Evolutionary conservation across 2,888 invertebrate species (phyloP), one percentile per base, ranked within the genome.

Genomic region (Dusona sp.): DNA sequence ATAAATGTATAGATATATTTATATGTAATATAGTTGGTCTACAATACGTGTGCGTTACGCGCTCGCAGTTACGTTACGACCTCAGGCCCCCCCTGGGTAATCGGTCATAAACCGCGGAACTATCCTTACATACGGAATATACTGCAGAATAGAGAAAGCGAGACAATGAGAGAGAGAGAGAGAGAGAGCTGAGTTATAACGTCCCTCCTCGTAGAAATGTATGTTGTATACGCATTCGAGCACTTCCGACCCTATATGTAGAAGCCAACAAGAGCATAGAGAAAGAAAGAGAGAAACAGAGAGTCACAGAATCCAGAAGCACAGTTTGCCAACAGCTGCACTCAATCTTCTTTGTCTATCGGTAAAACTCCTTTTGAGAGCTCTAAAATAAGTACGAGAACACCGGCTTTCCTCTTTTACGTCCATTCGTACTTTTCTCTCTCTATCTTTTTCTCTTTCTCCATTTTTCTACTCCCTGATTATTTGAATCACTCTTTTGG

Each of bases 281-380:
- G 72, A 78, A 25, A 57, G 67, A 42, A 29, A 33, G 77, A 42
- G 64, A 38, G 72, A 81, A 70, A 51, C 75, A 75, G 42, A 29
- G 54, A 80, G 73, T 57, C 33, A 45, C 77, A 64, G 48, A 82
- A 85, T 70, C 67, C 83, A 81, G 81, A 81, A 84, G 86, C 81
- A 83, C 38, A 73, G 84, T 75, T 75, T 48, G 64, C 77, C 89
- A 87, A 90, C 93, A 92, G 91, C 92, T 93, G 92, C 92, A 89
- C 90, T 92, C 92, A 90, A 92, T 92, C 92, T 93, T 92, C 92
- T 92, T 92, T 92, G 92, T 93, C 92, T 91, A 93, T 92, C 89
- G 91, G 89, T 65, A 65, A 86, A 80, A 80, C 70, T 64, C 29
- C 36, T 57, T 73, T 77, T 57, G 67, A 73, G 73, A 51, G 25